These are phyloP conservation scores for Lasioglossum calceatum DNA, from an alignment of 2,888 invertebrate genomes.

Conservation along the genomic window DNA sequence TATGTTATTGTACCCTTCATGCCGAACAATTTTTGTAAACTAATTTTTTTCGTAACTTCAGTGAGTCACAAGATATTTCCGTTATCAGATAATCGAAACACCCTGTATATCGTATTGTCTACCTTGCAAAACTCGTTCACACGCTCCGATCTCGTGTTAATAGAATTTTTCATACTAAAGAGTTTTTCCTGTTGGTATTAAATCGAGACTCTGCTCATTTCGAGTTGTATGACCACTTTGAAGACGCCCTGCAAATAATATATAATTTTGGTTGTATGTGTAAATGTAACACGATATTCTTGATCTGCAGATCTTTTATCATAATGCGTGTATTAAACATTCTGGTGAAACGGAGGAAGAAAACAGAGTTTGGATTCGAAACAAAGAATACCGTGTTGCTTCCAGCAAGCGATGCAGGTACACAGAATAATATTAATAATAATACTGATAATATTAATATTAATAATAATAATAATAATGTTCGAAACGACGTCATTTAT, in stretches of 20 bases:
- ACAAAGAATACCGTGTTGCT: constrained; percentile 69
- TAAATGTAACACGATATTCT: constrained; percentile 55
- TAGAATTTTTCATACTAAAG: neutral
- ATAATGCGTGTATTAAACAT: constrained; percentile 77
- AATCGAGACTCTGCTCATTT: neutral
- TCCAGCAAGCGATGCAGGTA: constrained; percentile 68
- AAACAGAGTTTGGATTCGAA: constrained; percentile 61
- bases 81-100: too few relatives aligned
- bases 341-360: constrained; percentile 71
- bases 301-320: constrained; percentile 82
- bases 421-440: constrained; percentile 13
- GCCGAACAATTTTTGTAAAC: too few relatives aligned
- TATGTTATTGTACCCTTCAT: too few relatives aligned
- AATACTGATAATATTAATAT: constrained; percentile 29
- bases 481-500: constrained; percentile 76
- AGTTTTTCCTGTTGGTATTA: neutral
- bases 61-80: too few relatives aligned
- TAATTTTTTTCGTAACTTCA: too few relatives aligned
- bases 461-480: constrained; percentile 31
- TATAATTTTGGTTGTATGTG: neutral
- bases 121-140: too few relatives aligned
- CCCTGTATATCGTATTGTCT: too few relatives aligned
- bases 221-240: neutral
- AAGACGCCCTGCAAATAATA: neutral
- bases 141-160: neutral